These are phyloP conservation scores for Hylaeus volcanicus DNA, from an alignment of 1,140 invertebrate genomes.

Conservation along the genomic window DNA sequence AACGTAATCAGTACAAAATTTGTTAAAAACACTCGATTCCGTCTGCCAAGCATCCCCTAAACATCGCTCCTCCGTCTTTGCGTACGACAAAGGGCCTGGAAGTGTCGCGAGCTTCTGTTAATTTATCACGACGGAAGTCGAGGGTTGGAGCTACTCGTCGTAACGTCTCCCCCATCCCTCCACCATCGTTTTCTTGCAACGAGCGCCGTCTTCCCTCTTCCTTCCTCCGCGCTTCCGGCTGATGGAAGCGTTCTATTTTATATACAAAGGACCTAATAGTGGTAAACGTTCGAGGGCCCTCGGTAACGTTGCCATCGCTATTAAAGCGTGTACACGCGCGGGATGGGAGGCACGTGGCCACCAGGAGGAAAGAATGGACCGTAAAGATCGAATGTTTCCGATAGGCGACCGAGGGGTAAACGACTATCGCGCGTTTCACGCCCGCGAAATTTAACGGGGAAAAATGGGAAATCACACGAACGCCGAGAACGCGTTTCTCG, in stretches of 20 bases:
- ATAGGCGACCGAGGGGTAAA: not conserved
- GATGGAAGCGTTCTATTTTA: slow-evolving; percentile 70
- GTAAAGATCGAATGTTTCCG: slow-evolving; percentile 8
- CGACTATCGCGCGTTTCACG: not conserved
- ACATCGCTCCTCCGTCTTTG: slow-evolving; percentile 43
- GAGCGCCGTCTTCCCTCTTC: slow-evolving; percentile 33
- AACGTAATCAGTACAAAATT: not conserved
- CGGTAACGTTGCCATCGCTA: slow-evolving; percentile 61
- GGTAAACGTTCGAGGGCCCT: slow-evolving; percentile 68
- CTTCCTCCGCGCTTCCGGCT: slow-evolving; percentile 61
- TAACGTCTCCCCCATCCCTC: slow-evolving; percentile 46
- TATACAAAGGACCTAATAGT: slow-evolving; percentile 72
- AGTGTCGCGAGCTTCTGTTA: slow-evolving; percentile 74
- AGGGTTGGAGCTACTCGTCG: slow-evolving; percentile 66
- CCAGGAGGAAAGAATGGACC: not conserved
- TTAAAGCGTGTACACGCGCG: slow-evolving; percentile 56
- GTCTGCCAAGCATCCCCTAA: slow-evolving; percentile 36
- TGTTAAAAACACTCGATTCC: slow-evolving; percentile 41
- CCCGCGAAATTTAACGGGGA: not conserved
- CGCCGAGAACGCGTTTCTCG: no score
- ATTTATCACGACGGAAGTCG: slow-evolving; percentile 73
- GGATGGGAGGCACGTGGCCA: slow-evolving; percentile 68
- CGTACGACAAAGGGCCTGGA: slow-evolving; percentile 48
- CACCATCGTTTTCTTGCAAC: slow-evolving; percentile 45
- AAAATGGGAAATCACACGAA: no score